Evolutionary conservation across 2,888 invertebrate species (phyloP).

Genomic region (Clistopyga incitator): DNA sequence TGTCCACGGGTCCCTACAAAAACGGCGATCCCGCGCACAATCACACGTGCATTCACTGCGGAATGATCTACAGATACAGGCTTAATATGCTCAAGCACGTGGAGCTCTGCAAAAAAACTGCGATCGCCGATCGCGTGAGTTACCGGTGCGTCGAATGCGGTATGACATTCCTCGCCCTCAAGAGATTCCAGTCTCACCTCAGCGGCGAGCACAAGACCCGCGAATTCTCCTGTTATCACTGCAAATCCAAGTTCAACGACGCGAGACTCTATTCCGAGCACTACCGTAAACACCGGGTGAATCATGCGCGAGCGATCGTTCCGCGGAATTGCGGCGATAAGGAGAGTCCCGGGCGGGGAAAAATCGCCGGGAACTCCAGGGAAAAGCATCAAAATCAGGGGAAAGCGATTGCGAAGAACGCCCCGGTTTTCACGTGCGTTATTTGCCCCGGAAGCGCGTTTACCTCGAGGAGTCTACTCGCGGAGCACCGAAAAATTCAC

Average conservation of each 20-base stretch:
- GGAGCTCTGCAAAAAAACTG: constrained; percentile 75
- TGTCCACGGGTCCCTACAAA: constrained; percentile 74
- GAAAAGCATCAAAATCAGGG: background rate
- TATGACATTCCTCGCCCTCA: constrained; percentile 80
- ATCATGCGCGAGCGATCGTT: background rate
- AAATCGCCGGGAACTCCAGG: background rate
- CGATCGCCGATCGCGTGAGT: constrained; percentile 74
- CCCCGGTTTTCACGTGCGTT: constrained; percentile 85
- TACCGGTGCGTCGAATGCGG: constrained; percentile 80
- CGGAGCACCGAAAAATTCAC: constrained; percentile 89
- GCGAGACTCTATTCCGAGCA: constrained; percentile 85
- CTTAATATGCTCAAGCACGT: constrained; percentile 80
- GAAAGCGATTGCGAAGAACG: background rate
- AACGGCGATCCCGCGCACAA: constrained; percentile 81
- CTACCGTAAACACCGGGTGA: constrained; percentile 75
- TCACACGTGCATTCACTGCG: constrained; percentile 80
- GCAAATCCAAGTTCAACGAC: constrained; percentile 84
- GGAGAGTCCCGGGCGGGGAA: background rate
- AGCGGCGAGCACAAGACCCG: constrained; percentile 76
- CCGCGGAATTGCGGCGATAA: background rate
- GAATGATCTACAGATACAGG: constrained; percentile 82
- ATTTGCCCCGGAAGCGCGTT: constrained; percentile 84
- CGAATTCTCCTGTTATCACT: constrained; percentile 85
- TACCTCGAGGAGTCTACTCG: constrained; percentile 86
- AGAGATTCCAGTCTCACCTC: constrained; percentile 79